phyloP scores from a whole-genome alignment of 2,113 vertebrate genomes.

The Felis chaus region DNA sequence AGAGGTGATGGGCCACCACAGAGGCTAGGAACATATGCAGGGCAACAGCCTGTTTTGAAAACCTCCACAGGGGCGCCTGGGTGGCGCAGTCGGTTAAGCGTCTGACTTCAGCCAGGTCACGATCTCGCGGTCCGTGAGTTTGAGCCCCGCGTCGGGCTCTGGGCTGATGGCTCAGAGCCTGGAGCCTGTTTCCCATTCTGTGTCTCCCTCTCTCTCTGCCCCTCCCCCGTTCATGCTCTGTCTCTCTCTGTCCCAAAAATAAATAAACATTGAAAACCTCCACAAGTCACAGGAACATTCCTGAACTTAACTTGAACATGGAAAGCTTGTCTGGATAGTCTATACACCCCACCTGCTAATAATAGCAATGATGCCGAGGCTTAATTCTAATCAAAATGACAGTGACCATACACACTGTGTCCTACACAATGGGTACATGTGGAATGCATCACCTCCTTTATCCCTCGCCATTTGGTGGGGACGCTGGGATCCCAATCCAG shows the following conservation, averaged over 20 bases:
- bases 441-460: not conserved
- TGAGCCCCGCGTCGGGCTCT: no score
- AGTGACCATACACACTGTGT: not conserved
- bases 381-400: not conserved
- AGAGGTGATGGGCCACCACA: not conserved
- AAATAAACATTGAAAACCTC: slow-evolving; percentile 39
- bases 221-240: no score
- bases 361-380: not conserved
- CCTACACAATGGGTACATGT: not conserved
- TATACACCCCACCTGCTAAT: not conserved
- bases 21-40: not conserved
- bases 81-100: no score
- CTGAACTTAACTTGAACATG: not conserved
- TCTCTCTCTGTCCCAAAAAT: no score
- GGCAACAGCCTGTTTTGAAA: not conserved
- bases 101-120: no score
- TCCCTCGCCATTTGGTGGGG: not conserved
- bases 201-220: no score
- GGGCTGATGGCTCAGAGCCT: no score
- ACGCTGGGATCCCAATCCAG: not conserved
- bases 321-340: not conserved
- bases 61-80: no score
- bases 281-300: not conserved
- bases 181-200: no score
- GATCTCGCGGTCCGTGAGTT: no score